Percentiles rank a stretch among this genome's conserved stretches.
Evolutionary conservation across 2,888 invertebrate species (phyloP).

Genomic region (Deroplatys truncata): DNA sequence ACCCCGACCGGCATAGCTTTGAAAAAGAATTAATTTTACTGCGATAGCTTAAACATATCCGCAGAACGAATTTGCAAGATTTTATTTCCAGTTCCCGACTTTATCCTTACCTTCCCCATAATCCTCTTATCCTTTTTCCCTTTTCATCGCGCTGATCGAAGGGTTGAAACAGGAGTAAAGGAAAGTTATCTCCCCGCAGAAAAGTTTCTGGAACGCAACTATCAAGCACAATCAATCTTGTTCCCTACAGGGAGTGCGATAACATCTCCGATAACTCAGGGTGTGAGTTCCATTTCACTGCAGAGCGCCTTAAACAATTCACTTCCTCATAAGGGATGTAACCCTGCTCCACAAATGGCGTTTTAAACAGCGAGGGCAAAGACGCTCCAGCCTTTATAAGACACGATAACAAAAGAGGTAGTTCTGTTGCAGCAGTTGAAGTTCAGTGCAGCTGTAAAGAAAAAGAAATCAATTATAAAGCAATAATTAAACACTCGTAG

Average conservation of each 20-base stretch:
- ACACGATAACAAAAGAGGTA: neutral
- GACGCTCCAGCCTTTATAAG: neutral
- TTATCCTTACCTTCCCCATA: too few species aligned
- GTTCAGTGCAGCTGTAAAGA: too few species aligned
- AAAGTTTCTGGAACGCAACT: neutral
- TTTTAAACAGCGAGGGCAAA: neutral
- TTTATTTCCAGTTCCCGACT: too few species aligned
- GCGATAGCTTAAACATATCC: too few species aligned
- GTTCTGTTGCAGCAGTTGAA: too few species aligned
- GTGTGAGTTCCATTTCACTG: neutral
- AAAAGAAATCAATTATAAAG: too few species aligned
- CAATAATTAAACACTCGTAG: too few species aligned
- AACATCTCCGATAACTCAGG: neutral
- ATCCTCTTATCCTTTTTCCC: neutral
- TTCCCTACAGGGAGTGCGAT: neutral
- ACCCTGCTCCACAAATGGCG: neutral
- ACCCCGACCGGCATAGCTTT: too few species aligned
- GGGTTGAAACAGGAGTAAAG: neutral
- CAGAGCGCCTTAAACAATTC: neutral
- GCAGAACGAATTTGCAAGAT: too few species aligned
- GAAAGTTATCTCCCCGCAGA: neutral
- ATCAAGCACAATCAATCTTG: neutral
- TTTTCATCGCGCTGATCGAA: neutral
- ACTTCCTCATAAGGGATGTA: neutral
- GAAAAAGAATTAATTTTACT: too few species aligned